Evolutionary conservation across 2,888 invertebrate genomes (phyloP).

Genomic region (Leptopterna dolabrata): DNA sequence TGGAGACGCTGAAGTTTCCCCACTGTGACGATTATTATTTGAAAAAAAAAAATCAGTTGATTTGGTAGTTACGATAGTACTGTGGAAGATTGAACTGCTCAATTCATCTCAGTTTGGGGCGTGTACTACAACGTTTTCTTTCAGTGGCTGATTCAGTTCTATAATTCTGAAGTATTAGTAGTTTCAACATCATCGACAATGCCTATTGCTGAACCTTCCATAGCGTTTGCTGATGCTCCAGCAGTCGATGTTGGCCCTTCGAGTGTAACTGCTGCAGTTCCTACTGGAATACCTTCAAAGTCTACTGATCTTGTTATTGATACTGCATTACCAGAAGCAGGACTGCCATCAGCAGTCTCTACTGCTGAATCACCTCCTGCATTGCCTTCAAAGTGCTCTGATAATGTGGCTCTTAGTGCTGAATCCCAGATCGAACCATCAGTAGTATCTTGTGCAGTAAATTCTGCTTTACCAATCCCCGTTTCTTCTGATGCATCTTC

Average conservation of each 20-base stretch:
- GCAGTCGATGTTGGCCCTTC: background rate
- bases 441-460: background rate
- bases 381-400: too few relatives aligned
- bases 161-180: background rate
- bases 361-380: too few relatives aligned
- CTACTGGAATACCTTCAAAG: background rate
- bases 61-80: background rate
- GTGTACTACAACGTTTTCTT: background rate
- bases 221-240: background rate
- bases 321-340: background rate
- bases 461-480: background rate
- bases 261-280: background rate
- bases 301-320: background rate
- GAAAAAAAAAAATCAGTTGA: too few relatives aligned
- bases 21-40: too few relatives aligned
- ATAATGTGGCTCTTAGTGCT: too few relatives aligned
- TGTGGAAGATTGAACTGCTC: background rate
- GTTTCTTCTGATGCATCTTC: background rate
- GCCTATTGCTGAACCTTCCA: background rate
- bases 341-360: background rate
- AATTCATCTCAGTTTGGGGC: background rate
- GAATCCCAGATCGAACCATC: too few relatives aligned
- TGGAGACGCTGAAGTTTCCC: too few relatives aligned
- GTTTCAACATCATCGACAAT: background rate
- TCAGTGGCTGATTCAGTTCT: background rate